Conservation (phyloP, 2,797 vertebrate species). For the Gymnocypris eckloni region DNA sequence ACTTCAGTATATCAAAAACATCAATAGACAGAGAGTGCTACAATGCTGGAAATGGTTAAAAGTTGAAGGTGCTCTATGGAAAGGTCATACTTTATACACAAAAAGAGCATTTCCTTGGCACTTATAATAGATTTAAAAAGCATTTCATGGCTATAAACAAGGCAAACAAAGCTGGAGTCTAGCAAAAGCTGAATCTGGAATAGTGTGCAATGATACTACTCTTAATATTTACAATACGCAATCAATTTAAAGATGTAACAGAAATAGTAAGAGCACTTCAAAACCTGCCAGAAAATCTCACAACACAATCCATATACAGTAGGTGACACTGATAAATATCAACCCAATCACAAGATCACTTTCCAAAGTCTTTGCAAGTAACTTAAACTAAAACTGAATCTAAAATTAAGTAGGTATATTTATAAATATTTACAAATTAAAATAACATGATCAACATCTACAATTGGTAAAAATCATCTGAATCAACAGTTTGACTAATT, state of each 20-base stretch:
- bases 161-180: not conserved
- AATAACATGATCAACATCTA: not conserved
- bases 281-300: not conserved
- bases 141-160: not conserved
- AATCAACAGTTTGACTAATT: not conserved
- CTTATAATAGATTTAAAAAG: not conserved
- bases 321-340: not conserved
- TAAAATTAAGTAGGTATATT: not conserved
- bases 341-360: not conserved
- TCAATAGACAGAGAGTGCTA: not conserved
- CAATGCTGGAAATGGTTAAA: not conserved
- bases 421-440: not conserved
- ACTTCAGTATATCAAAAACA: conserved; percentile 2
- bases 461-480: too few species aligned
- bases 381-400: not conserved
- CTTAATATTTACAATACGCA: not conserved
- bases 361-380: not conserved
- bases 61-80: not conserved
- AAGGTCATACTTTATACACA: not conserved
- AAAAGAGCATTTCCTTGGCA: not conserved
- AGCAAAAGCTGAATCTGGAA: not conserved
- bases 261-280: not conserved
- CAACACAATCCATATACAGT: not conserved
- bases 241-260: not conserved
- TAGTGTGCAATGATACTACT: not conserved